These are phyloP conservation scores for Yponomeuta plumbellus DNA, from an alignment of 2,888 invertebrate species.

Conservation along the genomic window DNA sequence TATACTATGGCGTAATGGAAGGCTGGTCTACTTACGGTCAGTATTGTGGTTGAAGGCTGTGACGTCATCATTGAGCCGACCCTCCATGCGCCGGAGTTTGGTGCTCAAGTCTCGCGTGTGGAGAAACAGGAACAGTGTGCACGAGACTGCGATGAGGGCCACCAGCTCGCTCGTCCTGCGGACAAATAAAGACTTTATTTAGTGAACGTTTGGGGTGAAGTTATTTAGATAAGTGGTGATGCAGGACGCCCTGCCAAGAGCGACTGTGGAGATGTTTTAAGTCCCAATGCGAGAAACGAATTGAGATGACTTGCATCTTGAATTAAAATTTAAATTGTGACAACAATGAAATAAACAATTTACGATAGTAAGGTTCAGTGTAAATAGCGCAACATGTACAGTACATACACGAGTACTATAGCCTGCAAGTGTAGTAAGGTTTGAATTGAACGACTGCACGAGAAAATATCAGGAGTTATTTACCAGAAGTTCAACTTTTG, in stretches of 20 bases:
- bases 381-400: not conserved
- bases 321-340: not conserved
- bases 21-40: conserved; percentile 48
- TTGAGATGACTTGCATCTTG: no score
- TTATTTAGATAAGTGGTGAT: no score
- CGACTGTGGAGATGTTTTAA: no score
- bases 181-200: conserved; percentile 29
- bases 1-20: not conserved
- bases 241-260: no score
- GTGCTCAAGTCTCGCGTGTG: conserved; percentile 90
- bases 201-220: not conserved
- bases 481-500: no score
- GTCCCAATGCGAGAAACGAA: no score
- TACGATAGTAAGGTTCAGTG: not conserved
- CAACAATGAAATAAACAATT: conserved; percentile 8
- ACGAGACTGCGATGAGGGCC: conserved; percentile 87
- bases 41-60: conserved; percentile 68
- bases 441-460: not conserved
- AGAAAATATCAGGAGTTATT: not conserved
- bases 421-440: not conserved
- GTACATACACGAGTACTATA: not conserved
- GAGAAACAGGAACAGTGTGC: conserved; percentile 89
- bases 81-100: conserved; percentile 87
- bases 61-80: conserved; percentile 77
- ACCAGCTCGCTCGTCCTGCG: conserved; percentile 88